phyloP scores from a whole-genome alignment of 2,888 invertebrate species.

The Boloria euphrosyne region DNA sequence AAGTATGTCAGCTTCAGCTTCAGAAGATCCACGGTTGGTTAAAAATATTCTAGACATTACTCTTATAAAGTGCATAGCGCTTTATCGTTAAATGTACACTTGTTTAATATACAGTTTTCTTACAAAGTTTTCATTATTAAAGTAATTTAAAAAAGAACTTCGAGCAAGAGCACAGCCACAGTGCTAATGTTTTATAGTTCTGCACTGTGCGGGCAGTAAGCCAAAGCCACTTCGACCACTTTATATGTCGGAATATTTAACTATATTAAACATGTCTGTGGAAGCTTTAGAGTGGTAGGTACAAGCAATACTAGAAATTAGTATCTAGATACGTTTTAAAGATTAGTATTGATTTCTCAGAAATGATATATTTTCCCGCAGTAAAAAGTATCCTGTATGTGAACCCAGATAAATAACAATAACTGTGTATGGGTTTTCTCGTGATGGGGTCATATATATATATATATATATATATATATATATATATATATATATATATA shows the following conservation, averaged over 20 bases:
- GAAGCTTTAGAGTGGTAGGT: background rate
- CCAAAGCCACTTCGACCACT: slow-evolving; percentile 31
- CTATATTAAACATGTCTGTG: slow-evolving; percentile 17
- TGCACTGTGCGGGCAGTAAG: slow-evolving; percentile 28
- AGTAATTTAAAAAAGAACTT: slow-evolving; percentile 31
- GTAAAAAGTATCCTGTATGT: too few species aligned
- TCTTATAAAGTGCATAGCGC: background rate
- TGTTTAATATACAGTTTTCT: slow-evolving; percentile 24
- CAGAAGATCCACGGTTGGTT: background rate
- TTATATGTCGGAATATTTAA: slow-evolving; percentile 29
- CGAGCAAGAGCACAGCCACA: slow-evolving; percentile 26
- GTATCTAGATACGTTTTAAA: too few species aligned
- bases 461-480: too few species aligned
- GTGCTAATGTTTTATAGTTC: slow-evolving; percentile 34
- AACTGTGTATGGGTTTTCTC: too few species aligned
- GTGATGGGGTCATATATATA: too few species aligned
- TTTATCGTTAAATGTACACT: slow-evolving; percentile 4
- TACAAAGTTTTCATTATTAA: slow-evolving; percentile 28
- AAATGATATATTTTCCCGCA: too few species aligned
- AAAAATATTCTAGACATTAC: background rate
- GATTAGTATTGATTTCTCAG: too few species aligned
- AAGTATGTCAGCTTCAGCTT: background rate
- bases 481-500: too few species aligned
- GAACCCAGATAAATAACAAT: too few species aligned
- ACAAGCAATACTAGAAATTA: background rate